Conservation (phyloP, 2,113 vertebrate species). For the Zosterops borbonicus region DNA sequence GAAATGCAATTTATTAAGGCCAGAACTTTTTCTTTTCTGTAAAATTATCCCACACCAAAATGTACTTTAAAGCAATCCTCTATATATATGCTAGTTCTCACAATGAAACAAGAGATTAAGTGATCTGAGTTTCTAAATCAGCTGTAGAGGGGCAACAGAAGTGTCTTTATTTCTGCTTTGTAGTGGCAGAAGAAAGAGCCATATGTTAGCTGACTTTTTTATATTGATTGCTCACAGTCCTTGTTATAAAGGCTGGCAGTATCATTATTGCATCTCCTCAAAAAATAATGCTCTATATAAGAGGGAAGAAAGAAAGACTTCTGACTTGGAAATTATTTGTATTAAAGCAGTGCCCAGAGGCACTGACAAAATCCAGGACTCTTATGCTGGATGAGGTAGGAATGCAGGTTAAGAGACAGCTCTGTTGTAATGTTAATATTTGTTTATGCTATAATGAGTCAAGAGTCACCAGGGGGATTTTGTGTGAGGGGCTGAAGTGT, state of each 20-base stretch:
- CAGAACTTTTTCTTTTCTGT: conserved; percentile 8
- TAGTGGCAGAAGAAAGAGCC: conserved; percentile 23
- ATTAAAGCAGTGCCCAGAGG: conserved; percentile 9
- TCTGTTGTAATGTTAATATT: conserved; percentile 38
- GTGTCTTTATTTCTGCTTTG: conserved; percentile 31
- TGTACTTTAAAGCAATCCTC: not conserved
- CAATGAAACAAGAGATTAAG: not conserved
- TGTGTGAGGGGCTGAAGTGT: not conserved
- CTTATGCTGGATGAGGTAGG: not conserved
- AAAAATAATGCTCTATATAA: not conserved
- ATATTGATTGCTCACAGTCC: conserved; percentile 12
- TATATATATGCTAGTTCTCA: not conserved
- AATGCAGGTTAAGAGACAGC: conserved; percentile 48
- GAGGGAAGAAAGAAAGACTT: not conserved
- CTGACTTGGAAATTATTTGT: conserved; percentile 27
- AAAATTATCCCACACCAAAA: not conserved
- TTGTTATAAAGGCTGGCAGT: not conserved
- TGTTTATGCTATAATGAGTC: conserved; percentile 6
- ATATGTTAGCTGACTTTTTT: not conserved
- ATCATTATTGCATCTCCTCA: conserved; percentile 18
- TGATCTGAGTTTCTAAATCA: not conserved
- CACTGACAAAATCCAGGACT: conserved; percentile 38
- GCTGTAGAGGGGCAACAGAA: not conserved
- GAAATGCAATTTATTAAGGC: conserved; percentile 45
- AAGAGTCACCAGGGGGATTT: not conserved